Conservation (phyloP, 2,113 vertebrate genomes). For the Atractosteus spatula region DNA sequence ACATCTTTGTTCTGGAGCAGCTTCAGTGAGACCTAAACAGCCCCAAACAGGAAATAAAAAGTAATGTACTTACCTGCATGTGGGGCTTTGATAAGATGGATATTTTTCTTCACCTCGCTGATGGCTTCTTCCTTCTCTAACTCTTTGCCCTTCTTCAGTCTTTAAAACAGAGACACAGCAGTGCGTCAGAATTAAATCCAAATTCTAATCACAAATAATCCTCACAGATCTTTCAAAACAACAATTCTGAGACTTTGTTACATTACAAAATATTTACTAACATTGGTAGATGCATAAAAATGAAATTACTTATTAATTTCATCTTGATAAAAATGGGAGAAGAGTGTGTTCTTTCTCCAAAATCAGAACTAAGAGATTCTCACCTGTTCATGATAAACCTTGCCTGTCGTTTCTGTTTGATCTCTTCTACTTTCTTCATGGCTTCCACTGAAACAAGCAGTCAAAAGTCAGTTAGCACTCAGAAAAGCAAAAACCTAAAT, state of each 20-base stretch:
- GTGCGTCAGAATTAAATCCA: neutral
- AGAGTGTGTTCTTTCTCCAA: too few relatives aligned
- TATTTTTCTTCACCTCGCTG: conserved; percentile 92
- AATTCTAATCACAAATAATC: neutral
- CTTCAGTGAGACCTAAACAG: neutral
- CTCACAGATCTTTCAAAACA: neutral
- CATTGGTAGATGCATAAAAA: neutral
- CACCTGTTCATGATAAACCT: conserved; percentile 95
- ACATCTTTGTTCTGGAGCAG: too few relatives aligned
- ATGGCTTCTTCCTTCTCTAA: conserved; percentile 87
- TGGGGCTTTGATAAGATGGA: conserved; percentile 91
- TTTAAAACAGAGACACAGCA: conserved; percentile 33
- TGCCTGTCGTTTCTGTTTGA: conserved; percentile 91
- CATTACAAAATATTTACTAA: too few relatives aligned
- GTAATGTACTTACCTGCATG: conserved; percentile 73
- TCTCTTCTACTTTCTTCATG: conserved; percentile 90
- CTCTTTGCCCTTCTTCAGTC: conserved; percentile 90
- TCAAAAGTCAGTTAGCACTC: neutral
- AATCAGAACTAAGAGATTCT: conserved; percentile 16
- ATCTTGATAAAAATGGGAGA: too few relatives aligned
- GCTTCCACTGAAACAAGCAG: conserved; percentile 78
- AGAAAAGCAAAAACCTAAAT: neutral
- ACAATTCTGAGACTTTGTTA: neutral
- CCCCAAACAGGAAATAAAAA: neutral
- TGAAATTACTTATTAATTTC: neutral